Base-by-base conservation (phyloP, 1,140 invertebrate species). In the Drosophila sucinea region DNA sequence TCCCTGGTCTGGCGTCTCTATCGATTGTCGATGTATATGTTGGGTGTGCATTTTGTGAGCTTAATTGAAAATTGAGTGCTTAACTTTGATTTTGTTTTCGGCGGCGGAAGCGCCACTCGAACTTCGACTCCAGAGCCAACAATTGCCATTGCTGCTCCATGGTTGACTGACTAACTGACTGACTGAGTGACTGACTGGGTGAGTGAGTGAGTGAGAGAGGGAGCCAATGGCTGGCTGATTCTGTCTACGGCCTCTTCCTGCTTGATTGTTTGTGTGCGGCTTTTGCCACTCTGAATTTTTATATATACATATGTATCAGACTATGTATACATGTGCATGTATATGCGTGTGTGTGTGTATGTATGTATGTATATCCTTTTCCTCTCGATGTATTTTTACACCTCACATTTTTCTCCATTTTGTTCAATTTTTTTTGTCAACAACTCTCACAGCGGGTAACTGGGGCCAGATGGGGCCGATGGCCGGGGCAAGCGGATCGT, bases 1-100 rank as follows among this genome's bases (percentile, higher is more conserved):
- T 23, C 17, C 5, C 6, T 7, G 2, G 25, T 7, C 2, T 51
- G 23, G 44, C 44, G 44, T 51, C 44, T 51, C 44, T 51, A 51
- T 51, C 44, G 44, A 51, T 51, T 51, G n/a, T 27, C 44, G 23
- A 27, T 33, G 41, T 76, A n/a, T 41, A 35, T 61, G 68, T 67
- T 75, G 73, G 47, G 68, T 76, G 62, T 77, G 77, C 77, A 78
- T 77, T 80, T 77, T 77, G 71, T 78, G 75, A 77, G 74, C 78
- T 80, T 80, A 80, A 80, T 80, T 80, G 78, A 77, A 80, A 77
- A 80, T 80, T 80, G 78, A 80, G 78, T 78, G 78, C 75, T 80
- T 77, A 80, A 78, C 78, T 80, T 80, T 80, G 74, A 80, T 80
- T 80, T 80, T 78, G 75, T 78, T 78, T 80, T 78, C 77, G 62